phyloP scores from a whole-genome alignment of 2,113 vertebrate species.

The Phalacrocorax brasilianus region DNA sequence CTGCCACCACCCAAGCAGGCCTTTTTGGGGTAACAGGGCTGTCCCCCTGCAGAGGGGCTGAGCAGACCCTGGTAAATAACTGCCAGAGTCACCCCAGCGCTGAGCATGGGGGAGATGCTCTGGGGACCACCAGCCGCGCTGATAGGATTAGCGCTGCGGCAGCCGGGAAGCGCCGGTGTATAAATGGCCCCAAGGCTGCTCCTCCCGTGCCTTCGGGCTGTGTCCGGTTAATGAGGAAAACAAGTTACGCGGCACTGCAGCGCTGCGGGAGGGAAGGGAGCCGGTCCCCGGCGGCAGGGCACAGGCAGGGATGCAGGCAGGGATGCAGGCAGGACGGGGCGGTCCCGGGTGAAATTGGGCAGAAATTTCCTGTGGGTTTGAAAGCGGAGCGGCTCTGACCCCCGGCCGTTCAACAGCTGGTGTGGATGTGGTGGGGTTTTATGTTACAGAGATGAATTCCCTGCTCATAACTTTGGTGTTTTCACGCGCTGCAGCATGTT shows the following conservation, averaged over 20 bases:
- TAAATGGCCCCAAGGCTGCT: constrained; percentile 14
- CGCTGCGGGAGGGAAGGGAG: not conserved
- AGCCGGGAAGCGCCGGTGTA: not conserved
- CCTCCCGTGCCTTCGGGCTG: not conserved
- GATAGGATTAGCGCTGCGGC: constrained; percentile 18
- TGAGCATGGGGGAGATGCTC: not conserved
- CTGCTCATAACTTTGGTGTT: not conserved
- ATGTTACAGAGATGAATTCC: not conserved
- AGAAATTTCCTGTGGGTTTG: not conserved
- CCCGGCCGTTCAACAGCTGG: not conserved
- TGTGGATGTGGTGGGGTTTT: not conserved
- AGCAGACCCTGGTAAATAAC: constrained; percentile 2
- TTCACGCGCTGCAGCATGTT: not conserved
- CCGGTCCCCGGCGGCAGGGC: not conserved
- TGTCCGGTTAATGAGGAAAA: not conserved
- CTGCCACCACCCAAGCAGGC: not conserved
- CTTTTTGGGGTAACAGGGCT: not conserved
- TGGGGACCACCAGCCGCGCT: not conserved
- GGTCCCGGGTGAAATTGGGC: not conserved
- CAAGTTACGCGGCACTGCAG: not conserved
- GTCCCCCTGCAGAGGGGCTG: not conserved
- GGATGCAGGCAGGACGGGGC: not conserved
- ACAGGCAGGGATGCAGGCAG: not conserved
- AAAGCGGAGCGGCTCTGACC: not conserved
- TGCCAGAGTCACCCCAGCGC: not conserved